Evolutionary conservation across 2,113 vertebrate species (phyloP).

Genomic region (Oncorhynchus nerka): DNA sequence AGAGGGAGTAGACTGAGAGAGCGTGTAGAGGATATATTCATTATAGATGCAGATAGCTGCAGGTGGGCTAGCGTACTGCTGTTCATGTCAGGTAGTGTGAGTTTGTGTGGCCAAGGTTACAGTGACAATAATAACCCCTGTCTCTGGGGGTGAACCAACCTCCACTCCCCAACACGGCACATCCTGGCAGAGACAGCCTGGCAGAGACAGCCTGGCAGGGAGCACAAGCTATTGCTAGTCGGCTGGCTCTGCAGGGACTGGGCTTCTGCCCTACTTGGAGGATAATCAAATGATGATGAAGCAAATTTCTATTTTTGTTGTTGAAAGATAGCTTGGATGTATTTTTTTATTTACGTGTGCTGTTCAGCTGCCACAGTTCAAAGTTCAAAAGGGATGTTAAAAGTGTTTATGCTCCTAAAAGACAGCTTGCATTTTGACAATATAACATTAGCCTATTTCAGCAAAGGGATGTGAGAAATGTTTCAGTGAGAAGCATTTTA

Average conservation of each 20-base stretch:
- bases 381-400: no score
- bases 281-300: slow-evolving; percentile 56
- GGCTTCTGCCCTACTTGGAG: slow-evolving; percentile 2
- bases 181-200: slow-evolving; percentile 40
- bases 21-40: not conserved
- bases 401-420: no score
- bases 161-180: slow-evolving; percentile 40
- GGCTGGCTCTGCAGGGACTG: no score
- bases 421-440: no score
- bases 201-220: slow-evolving; percentile 12
- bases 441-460: no score
- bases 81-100: slow-evolving; percentile 30
- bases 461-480: no score
- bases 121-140: slow-evolving; percentile 38
- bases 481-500: no score
- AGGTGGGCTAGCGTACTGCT: slow-evolving; percentile 6
- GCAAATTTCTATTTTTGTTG: slow-evolving; percentile 51
- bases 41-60: slow-evolving; percentile 24
- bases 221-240: no score
- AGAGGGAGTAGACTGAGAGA: not conserved
- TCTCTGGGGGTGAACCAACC: slow-evolving; percentile 45
- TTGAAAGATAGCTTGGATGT: slow-evolving; percentile 24
- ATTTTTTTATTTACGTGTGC: no score
- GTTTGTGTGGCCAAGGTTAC: slow-evolving; percentile 64
- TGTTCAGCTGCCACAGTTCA: no score